phyloP scores from a whole-genome alignment of 2,888 invertebrate genomes.

The Cremastinae sp. region DNA sequence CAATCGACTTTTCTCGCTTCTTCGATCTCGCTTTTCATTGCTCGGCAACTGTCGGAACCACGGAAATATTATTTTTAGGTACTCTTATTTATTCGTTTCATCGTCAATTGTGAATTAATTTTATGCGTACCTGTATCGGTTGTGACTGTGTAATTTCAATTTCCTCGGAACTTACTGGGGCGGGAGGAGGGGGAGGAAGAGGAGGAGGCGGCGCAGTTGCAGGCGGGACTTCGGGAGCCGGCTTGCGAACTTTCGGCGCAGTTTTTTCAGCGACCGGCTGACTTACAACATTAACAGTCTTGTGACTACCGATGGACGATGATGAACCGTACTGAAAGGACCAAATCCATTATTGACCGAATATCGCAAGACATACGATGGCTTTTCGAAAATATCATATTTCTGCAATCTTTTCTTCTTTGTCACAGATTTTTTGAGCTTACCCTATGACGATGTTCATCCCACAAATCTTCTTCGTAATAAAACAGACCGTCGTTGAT shows the following conservation, averaged over 20 bases:
- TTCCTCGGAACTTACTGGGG: too few relatives aligned
- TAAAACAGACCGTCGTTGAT: slow-evolving; percentile 98
- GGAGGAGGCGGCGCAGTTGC: slow-evolving; percentile 93
- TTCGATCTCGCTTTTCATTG: slow-evolving; percentile 70
- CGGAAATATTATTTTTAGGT: slow-evolving; percentile 2
- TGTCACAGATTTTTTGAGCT: slow-evolving; percentile 61
- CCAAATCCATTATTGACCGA: slow-evolving; percentile 16
- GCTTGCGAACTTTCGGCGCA: slow-evolving; percentile 84
- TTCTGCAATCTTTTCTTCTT: too few relatives aligned
- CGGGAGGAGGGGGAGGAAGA: too few relatives aligned
- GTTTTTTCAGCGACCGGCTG: slow-evolving; percentile 94
- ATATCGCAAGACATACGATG: slow-evolving; percentile 25
- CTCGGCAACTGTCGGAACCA: slow-evolving; percentile 43
- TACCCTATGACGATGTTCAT: slow-evolving; percentile 83
- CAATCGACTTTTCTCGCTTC: slow-evolving; percentile 69
- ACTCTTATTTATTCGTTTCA: not conserved
- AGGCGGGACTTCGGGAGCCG: slow-evolving; percentile 89
- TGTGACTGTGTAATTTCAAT: slow-evolving; percentile 71
- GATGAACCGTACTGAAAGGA: slow-evolving; percentile 80
- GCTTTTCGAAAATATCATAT: not conserved
- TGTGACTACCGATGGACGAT: slow-evolving; percentile 84
- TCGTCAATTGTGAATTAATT: not conserved
- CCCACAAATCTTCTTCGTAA: slow-evolving; percentile 98
- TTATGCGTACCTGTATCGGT: slow-evolving; percentile 66
- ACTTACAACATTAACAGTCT: slow-evolving; percentile 93